Percentiles rank a stretch among this genome's conserved stretches.
Conservation (phyloP, 2,888 invertebrate genomes). For the Ochlodes sylvanus region DNA sequence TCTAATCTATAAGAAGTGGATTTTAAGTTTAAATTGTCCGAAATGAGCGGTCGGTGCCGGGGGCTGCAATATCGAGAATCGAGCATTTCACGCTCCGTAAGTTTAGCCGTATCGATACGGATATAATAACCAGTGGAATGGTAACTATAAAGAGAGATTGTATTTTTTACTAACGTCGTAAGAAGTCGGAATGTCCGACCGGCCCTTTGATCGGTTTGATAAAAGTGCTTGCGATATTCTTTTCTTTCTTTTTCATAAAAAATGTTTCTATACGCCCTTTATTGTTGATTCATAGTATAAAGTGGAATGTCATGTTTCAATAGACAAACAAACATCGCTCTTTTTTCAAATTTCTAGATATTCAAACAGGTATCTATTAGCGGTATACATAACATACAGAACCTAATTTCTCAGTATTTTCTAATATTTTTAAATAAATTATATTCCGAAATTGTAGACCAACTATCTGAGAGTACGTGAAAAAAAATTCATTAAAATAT, state of each 20-base stretch:
- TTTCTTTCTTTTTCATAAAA: constrained; percentile 67
- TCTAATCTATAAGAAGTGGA: constrained; percentile 46
- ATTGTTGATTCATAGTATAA: constrained; percentile 64
- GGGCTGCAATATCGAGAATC: constrained; percentile 73
- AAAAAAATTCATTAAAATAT: too few species aligned
- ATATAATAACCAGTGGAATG: constrained; percentile 84
- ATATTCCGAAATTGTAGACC: too few species aligned
- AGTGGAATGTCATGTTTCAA: constrained; percentile 47
- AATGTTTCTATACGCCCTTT: constrained; percentile 62
- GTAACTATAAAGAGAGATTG: constrained; percentile 85
- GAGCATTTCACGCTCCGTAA: constrained; percentile 82
- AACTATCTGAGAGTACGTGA: too few species aligned
- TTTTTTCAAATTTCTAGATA: constrained; percentile 10
- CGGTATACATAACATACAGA: too few species aligned
- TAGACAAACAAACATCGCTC: constrained; percentile 30
- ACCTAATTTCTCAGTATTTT: too few species aligned
- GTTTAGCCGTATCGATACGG: constrained; percentile 79
- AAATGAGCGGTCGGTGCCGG: constrained; percentile 64
- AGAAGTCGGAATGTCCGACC: constrained; percentile 82
- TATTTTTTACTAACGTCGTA: constrained; percentile 85
- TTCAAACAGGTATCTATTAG: not conserved
- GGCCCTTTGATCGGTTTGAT: constrained; percentile 84
- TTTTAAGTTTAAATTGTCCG: constrained; percentile 55
- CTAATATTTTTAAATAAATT: too few species aligned
- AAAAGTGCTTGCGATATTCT: constrained; percentile 77